Evolutionary conservation across 1,140 invertebrate species (phyloP), one percentile per base, ranked within the genome.

Genomic region (Atta colombica): DNA sequence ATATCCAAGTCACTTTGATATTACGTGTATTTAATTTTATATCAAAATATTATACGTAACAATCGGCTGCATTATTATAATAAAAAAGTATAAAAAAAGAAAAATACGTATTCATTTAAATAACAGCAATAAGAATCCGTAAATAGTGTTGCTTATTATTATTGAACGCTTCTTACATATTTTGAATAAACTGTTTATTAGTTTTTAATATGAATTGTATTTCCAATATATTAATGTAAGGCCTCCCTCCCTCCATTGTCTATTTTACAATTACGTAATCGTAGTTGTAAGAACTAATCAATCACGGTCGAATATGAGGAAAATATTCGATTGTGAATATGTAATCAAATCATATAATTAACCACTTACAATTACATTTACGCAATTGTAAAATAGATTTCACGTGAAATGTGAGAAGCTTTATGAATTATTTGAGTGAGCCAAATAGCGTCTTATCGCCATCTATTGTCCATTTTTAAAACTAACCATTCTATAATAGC

Each of bases 381-480:
- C 35, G 7, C 35, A 45, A 45, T 45, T 45, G 8, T 45, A 45
- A 7, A 45, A 45, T 45, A 7, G 39, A 45, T 3, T 45, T 45
- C 8, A 45, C 39, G 39, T 10, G 39, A 45, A 8, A 45, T 45
- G 10, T 45, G 8, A 45, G 39, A 45, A 45, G 39, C 2, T 45
- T 45, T 10, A 45, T 16, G 12, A 18, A 71, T 71, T 71, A 21
- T 28, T 65, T 25, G 25, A 25, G 10, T 58, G 35, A 45, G 53
- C 14, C 31, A 28, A 81, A 58, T n/a, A 21, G 31, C 16, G 35
- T 45, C 35, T 60, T 3, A 45, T 81, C 78, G 78, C 78, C 78
- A 81, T 71, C 78, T 81, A 60, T 39, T 58, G 35, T n/a, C 12
- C 53, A 58, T 4, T 10, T 58, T 60, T 45, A 2, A 21, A 71